Base-by-base conservation (phyloP, 2,113 vertebrate genomes). In the Phalacrocorax pelagicus region DNA sequence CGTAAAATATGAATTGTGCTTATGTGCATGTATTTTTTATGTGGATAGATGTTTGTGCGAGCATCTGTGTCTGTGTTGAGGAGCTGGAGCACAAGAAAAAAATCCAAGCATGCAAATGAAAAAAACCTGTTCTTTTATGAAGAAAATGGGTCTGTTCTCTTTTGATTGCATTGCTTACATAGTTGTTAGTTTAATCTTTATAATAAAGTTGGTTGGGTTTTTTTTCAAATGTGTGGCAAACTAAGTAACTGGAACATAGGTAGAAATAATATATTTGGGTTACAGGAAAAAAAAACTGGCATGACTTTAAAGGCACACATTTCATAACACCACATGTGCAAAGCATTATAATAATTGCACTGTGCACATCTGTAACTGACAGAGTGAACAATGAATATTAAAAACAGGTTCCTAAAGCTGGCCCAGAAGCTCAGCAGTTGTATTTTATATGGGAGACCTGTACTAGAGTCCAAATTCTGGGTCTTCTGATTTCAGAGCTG, bases 261-360 rank as follows among this genome's bases (percentile, higher is more conserved):
- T 98, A 98, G 95, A 96, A 98, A 97, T 97, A 96, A 97, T 97
- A 88, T 96, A 97, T 97, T 97, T 98, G 86, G 85, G 87, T 97
- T 97, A 91, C 92, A 96, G 93, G 79, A 63, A 86, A 95, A 70
- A 92, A 92, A 81, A 82, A 6, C 88, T 98, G 98, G 98, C 98
- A 96, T 69, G 47, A 90, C 97, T 97, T 98, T 95, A 98, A 98
- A 98, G 97, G 88, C 77, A 87, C 55, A 87, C 66, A 95, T 98
- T 98, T 98, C 96, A 97, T 97, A 98, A 98, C 91, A 97, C 94
- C 92, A 98, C 98, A 98, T 98, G 90, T 98, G 98, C 93, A 98
- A 98, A 97, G 47, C 96, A 98, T 98, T 98, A 98, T 62, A 97
- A 77, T 97, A 98, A 98, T 98, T 97, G 94, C 67, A 86, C 95